Percentiles rank a stretch among this genome's conserved stretches.
phyloP scores from a whole-genome alignment of 2,888 invertebrate genomes.

The Chironomus riparius region DNA sequence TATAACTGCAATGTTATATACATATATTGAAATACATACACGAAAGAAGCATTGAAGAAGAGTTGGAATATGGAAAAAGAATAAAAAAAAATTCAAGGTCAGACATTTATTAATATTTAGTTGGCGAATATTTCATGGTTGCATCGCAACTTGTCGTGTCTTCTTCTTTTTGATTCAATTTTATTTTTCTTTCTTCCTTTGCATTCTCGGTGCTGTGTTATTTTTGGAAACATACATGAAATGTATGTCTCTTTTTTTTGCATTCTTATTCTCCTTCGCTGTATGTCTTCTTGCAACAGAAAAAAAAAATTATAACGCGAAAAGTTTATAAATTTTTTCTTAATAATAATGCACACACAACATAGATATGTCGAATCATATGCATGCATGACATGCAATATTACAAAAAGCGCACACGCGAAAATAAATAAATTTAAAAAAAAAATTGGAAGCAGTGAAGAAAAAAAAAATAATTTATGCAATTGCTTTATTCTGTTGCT shows the following conservation, averaged over 20 bases:
- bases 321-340: too few species aligned
- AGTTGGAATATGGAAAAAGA: neutral
- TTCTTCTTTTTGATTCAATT: slow-evolving; percentile 11
- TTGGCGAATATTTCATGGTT: slow-evolving; percentile 25
- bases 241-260: neutral
- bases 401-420: neutral
- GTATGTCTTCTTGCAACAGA: neutral
- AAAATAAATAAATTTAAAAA: neutral
- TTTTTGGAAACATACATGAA: slow-evolving; percentile 1
- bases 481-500: neutral
- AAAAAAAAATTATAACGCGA: neutral
- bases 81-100: slow-evolving; percentile 10
- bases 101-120: slow-evolving; percentile 27
- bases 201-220: neutral
- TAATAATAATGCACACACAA: neutral
- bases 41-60: neutral
- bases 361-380: neutral
- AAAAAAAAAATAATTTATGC: neutral
- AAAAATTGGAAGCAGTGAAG: neutral
- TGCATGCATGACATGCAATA: neutral
- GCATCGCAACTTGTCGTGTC: slow-evolving; percentile 16
- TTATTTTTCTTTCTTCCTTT: neutral
- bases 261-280: neutral
- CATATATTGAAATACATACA: neutral
- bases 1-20: slow-evolving; percentile 23